A percentile compares a stretch with the other conserved stretches of the same genome.
phyloP scores from a whole-genome alignment of 2,797 vertebrate species.

The Lacerta agilis region DNA sequence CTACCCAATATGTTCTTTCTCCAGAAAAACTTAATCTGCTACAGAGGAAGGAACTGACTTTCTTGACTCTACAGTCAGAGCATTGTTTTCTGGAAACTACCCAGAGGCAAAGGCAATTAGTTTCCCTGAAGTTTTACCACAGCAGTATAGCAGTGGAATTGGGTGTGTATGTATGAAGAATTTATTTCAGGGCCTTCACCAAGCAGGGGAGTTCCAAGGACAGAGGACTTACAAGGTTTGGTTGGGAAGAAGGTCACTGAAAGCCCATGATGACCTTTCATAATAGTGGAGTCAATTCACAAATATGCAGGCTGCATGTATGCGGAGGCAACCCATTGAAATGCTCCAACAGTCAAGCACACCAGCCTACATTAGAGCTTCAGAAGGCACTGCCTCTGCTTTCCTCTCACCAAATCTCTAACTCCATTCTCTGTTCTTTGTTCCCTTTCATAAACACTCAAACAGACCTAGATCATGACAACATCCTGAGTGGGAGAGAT shows the following conservation, averaged over 20 bases:
- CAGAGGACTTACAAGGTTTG: no score
- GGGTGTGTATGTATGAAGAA: no score
- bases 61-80: background rate
- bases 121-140: background rate
- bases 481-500: no score
- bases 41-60: background rate
- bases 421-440: background rate
- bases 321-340: background rate
- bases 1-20: background rate
- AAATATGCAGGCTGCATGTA: background rate
- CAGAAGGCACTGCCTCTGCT: background rate
- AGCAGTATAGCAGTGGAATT: background rate
- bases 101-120: background rate
- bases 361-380: background rate
- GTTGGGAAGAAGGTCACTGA: no score
- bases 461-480: background rate
- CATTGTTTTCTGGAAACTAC: background rate
- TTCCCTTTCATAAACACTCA: background rate
- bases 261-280: background rate
- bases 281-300: no score
- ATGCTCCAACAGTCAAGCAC: background rate
- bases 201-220: no score
- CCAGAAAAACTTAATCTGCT: background rate
- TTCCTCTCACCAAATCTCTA: no score
- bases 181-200: no score